Evolutionary conservation across 2,797 vertebrate species (phyloP).

Genomic region (Catharus ustulatus): DNA sequence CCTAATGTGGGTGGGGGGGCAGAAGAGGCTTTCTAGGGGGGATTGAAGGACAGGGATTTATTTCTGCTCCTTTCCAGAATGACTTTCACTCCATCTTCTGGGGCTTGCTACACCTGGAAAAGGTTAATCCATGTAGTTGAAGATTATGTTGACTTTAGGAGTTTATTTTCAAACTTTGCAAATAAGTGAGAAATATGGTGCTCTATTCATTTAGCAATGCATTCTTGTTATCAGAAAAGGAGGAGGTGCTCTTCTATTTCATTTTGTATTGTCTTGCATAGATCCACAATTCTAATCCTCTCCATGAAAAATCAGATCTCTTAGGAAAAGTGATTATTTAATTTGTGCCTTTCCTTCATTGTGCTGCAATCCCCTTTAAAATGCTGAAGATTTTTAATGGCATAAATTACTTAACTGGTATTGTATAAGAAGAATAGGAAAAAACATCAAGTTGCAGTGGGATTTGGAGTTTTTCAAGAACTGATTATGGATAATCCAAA

Average conservation of each 20-base stretch:
- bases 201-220: background rate
- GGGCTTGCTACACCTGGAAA: background rate
- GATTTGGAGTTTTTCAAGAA: background rate
- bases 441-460: background rate
- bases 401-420: background rate
- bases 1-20: background rate
- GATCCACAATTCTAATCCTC: background rate
- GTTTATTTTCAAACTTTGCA: background rate
- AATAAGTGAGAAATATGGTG: background rate
- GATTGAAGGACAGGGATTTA: background rate
- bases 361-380: background rate
- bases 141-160: background rate
- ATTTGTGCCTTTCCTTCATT: constrained; percentile 1
- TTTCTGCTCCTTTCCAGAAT: background rate
- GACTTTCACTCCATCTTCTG: background rate
- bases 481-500: background rate
- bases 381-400: background rate
- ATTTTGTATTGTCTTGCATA: background rate
- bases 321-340: background rate
- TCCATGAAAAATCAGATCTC: background rate
- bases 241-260: background rate
- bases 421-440: background rate
- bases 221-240: background rate
- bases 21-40: background rate
- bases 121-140: background rate